Evolutionary conservation across 2,888 invertebrate genomes (phyloP).

Genomic region (Furcula furcula): DNA sequence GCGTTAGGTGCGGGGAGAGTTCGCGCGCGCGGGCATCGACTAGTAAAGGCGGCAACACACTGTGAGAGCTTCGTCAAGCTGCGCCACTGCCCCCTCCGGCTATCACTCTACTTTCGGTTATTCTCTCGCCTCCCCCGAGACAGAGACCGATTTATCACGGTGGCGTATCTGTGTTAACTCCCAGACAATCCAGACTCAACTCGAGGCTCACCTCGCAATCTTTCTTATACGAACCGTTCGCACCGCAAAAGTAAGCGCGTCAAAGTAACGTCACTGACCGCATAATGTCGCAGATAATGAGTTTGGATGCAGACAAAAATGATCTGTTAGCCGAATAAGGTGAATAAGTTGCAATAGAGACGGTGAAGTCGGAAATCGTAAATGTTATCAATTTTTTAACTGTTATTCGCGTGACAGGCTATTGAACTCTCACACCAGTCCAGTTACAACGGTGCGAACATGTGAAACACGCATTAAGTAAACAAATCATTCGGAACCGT

Average conservation of each 20-base stretch:
- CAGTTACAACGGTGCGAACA: slow-evolving; percentile 49
- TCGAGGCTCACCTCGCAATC: slow-evolving; percentile 35
- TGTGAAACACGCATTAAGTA: slow-evolving; percentile 37
- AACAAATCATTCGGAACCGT: slow-evolving; percentile 30
- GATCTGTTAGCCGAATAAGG: slow-evolving; percentile 36
- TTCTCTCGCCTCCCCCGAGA: slow-evolving; percentile 67
- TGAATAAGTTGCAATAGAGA: slow-evolving; percentile 32
- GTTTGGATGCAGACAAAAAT: slow-evolving; percentile 33
- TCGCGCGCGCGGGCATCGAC: slow-evolving; percentile 58
- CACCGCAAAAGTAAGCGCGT: slow-evolving; percentile 17
- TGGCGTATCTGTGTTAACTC: slow-evolving; percentile 48
- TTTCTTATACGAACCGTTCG: slow-evolving; percentile 40
- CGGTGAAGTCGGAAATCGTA: slow-evolving; percentile 26
- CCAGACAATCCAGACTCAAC: slow-evolving; percentile 47
- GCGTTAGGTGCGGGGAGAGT: slow-evolving; percentile 28
- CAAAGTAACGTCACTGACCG: slow-evolving; percentile 47
- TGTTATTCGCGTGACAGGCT: slow-evolving; percentile 32
- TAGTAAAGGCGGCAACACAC: slow-evolving; percentile 66
- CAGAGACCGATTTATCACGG: slow-evolving; percentile 68
- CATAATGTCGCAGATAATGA: slow-evolving; percentile 47
- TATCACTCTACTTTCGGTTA: slow-evolving; percentile 74
- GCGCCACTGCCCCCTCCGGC: slow-evolving; percentile 64
- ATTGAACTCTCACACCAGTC: slow-evolving; percentile 40
- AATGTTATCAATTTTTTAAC: slow-evolving; percentile 33
- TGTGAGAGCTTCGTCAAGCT: slow-evolving; percentile 51